These are phyloP conservation scores for Myotis myotis DNA, from an alignment of 2,797 vertebrate genomes.

Conservation along the genomic window DNA sequence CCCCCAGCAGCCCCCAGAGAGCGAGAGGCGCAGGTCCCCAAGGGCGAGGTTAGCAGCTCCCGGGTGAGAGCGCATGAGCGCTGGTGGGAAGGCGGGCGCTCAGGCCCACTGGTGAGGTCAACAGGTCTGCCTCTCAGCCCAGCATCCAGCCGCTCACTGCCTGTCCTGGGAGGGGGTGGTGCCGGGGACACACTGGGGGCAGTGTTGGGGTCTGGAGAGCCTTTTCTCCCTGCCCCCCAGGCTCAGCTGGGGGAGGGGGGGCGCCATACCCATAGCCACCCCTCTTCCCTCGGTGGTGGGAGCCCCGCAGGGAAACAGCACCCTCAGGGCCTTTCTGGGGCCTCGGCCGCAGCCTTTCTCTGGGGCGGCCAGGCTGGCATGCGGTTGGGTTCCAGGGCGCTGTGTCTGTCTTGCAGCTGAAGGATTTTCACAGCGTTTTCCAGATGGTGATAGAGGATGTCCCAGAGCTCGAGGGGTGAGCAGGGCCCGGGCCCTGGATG, in stretches of 20 bases:
- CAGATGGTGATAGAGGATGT: constrained; percentile 90
- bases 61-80: not conserved
- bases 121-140: not conserved
- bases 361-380: too few species aligned
- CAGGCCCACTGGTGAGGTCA: not conserved
- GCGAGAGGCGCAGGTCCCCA: rapidly evolving
- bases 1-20: not conserved
- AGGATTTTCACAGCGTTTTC: constrained; percentile 91
- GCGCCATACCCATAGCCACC: not conserved
- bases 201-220: not conserved
- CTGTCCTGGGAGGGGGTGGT: not conserved
- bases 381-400: not conserved
- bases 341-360: not conserved
- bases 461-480: constrained; percentile 84
- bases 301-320: not conserved
- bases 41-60: not conserved
- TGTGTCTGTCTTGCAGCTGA: constrained; percentile 83
- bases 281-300: not conserved
- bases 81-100: not conserved
- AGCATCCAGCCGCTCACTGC: rapidly evolving
- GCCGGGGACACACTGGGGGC: too few species aligned
- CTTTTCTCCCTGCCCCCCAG: not conserved
- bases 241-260: not conserved
- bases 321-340: not conserved
- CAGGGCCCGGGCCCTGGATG: not conserved